Conservation (phyloP, 2,113 vertebrate genomes). For the Nibea albiflora region DNA sequence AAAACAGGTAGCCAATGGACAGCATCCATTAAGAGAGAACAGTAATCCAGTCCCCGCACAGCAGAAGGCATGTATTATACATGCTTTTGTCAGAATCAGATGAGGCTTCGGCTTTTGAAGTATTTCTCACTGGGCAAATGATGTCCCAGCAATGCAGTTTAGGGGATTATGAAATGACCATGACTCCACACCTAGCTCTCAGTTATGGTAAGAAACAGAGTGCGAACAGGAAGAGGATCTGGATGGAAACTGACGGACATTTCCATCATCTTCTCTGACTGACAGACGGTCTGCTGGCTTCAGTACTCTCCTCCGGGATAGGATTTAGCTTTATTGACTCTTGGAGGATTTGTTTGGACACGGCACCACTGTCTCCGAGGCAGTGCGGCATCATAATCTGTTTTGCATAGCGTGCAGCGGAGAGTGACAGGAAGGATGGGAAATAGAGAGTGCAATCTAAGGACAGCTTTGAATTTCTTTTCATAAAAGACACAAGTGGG, state of each 20-base stretch:
- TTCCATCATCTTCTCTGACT: slow-evolving; percentile 47
- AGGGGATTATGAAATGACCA: background rate
- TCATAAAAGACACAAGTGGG: slow-evolving; percentile 16
- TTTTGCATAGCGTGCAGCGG: slow-evolving; percentile 40
- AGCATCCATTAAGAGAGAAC: background rate
- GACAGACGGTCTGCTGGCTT: slow-evolving; percentile 38
- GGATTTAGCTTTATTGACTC: slow-evolving; percentile 38
- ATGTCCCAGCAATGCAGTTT: background rate
- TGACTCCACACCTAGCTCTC: background rate
- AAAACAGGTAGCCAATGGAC: background rate
- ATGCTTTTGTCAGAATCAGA: background rate
- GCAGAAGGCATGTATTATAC: background rate
- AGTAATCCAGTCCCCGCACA: background rate
- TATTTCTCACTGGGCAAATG: background rate
- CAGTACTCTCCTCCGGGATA: slow-evolving; percentile 34
- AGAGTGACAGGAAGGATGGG: slow-evolving; percentile 31
- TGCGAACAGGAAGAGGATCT: slow-evolving; percentile 45
- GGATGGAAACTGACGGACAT: slow-evolving; percentile 26
- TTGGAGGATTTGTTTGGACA: slow-evolving; percentile 53
- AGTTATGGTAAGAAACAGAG: background rate
- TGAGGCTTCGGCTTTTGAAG: background rate
- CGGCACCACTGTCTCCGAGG: slow-evolving; percentile 43
- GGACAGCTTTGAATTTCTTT: slow-evolving; percentile 54
- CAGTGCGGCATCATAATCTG: slow-evolving; percentile 57
- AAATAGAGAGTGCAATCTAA: slow-evolving; percentile 3